Evolutionary conservation across 2,888 invertebrate species (phyloP), one percentile per base, ranked within the genome.

Genomic region (Nineta flava): DNA sequence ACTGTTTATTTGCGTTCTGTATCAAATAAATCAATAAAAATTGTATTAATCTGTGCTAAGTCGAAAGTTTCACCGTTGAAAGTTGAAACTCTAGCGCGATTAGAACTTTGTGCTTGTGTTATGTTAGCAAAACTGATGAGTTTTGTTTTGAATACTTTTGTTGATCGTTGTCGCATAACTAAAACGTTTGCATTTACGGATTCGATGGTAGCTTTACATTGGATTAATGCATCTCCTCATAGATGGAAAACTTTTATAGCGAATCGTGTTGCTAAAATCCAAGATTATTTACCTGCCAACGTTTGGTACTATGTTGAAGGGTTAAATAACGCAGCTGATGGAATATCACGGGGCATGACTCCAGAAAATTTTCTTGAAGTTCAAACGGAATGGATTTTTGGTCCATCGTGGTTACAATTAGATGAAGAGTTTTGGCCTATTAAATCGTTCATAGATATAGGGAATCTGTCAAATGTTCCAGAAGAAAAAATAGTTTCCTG

Each of bases 91-190:
- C 5, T 55, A 6, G 50, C 55, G 10, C 49, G 55, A 9, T 43
- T 54, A 17, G 55, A 55, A 19, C 46, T 56, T 9, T 54, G 53
- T 17, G 53, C 53, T 7, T 53, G 55, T 34, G 35, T 51, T 3
- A 35, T 56, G 6, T 16, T 55, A 19, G 13, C 54, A 12, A 38
- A 52, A 21, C 16, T 51, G 9, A 32, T 17, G 34, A 21, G n/a
- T n/a, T 12, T 53, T 43, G 6, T 13, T 13, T 42, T 44, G 19
- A 19, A 34, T 17, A 34, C 38, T 10, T 47, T 32, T 2, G 7
- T 12, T 9, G 15, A 15, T n/a, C 43, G 44, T 40, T 17, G n/a
- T 9, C 40, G 9, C 16, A 43, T 43, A 43, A 43, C 17, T 13
- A 41, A 41, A 19, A 46, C 49, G 17, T 48, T 35, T 34, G 48